Percentiles rank a stretch among this genome's conserved stretches.
Evolutionary conservation across 2,888 invertebrate genomes (phyloP).

Genomic region (Heterodera filipjevi): DNA sequence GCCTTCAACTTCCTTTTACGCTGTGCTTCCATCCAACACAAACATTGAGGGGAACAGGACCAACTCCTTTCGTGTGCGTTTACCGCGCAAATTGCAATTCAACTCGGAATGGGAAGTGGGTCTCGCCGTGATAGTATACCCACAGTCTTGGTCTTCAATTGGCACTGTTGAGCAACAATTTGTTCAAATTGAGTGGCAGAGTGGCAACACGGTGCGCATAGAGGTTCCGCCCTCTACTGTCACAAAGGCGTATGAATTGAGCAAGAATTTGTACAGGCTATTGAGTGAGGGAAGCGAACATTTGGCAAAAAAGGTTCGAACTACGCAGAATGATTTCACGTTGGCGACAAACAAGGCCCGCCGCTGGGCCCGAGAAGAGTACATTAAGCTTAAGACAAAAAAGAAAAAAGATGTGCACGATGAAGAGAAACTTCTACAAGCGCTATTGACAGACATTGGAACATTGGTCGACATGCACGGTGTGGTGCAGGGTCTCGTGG

Average conservation of each 20-base stretch:
- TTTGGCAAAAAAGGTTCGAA: slow-evolving; percentile 6
- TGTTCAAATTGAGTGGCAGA: too few relatives aligned
- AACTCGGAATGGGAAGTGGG: slow-evolving; percentile 33
- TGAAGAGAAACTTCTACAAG: too few relatives aligned
- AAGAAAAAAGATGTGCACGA: not conserved
- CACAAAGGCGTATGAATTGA: not conserved
- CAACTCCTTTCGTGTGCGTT: slow-evolving; percentile 23
- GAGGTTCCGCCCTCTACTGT: not conserved
- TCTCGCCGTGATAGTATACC: slow-evolving; percentile 23
- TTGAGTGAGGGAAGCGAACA: not conserved
- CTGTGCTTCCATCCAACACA: too few relatives aligned
- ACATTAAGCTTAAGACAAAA: not conserved
- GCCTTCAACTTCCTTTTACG: not conserved
- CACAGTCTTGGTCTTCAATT: too few relatives aligned
- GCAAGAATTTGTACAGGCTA: not conserved
- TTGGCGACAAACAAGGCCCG: not conserved
- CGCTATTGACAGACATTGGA: too few relatives aligned
- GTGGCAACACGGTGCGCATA: not conserved
- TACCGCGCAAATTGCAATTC: slow-evolving; percentile 25
- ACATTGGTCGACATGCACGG: too few relatives aligned
- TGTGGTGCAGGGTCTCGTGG: too few relatives aligned
- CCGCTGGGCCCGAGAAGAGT: not conserved
- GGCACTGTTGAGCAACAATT: too few relatives aligned
- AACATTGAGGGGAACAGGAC: too few relatives aligned
- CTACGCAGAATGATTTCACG: not conserved